Evolutionary conservation across 2,888 invertebrate genomes (phyloP), one percentile per base, ranked within the genome.

Genomic region (Leptothorax acervorum): DNA sequence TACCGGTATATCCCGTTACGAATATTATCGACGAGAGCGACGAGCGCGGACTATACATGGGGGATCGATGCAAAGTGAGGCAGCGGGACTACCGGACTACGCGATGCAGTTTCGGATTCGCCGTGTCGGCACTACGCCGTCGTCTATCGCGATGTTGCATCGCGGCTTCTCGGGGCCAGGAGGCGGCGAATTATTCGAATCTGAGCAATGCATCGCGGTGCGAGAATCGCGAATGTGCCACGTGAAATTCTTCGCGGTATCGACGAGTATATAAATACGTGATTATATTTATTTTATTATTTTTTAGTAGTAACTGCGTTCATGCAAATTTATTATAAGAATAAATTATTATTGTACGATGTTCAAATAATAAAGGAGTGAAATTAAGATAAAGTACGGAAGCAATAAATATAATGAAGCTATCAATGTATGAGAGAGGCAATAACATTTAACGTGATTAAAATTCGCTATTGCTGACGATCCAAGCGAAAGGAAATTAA

Each of bases 1-100:
- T 75, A 71, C 82, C 65, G 87, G 85, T 81, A 75, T 71, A 84
- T 90, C 85, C 87, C 90, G 89, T 90, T 90, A 87, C 85, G 81
- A 86, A 86, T 86, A 84, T 84, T 84, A 79, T 86, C 85, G 84
- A 87, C 75, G 31, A 42, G 31, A 42, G 63, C 55, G 39, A 74
- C 45, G 60, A 75, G 75, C 75, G 65, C 51, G 48, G 35, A 51
- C 51, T 66, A 23, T 74, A 31, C 66, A 28, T 12, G 39, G n/a
- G 82, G 62, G 53, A 87, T 88, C 87, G 83, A 86, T 84, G 73
- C 76, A 15, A 60, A 51, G 55, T 62, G 60, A 78, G 65, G 81
- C 48, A 53, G 63, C 66, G 42, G 39, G 55, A 81, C 62, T 73
- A 55, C 78, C 66, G 35, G 23, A 68, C 31, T 68, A 66, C 48